A percentile compares a stretch with the other conserved stretches of the same genome.
These are phyloP conservation scores for Nasonovia ribisnigri DNA, from an alignment of 2,888 invertebrate genomes.

Conservation along the genomic window DNA sequence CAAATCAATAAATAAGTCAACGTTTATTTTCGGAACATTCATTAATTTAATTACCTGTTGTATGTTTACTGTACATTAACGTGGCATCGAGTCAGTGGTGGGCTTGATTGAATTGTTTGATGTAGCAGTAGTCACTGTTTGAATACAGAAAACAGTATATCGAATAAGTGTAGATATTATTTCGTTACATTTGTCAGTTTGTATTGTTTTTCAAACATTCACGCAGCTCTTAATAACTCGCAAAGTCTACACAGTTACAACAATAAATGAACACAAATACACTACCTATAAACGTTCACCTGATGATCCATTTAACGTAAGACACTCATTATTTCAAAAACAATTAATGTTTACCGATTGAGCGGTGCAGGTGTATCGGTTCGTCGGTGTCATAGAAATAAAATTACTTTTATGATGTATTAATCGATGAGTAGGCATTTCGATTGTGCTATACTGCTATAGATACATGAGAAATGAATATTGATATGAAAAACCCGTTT, in stretches of 20 bases:
- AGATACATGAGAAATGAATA: background rate
- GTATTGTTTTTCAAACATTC: background rate
- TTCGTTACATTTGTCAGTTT: background rate
- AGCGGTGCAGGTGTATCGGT: background rate
- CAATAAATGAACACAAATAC: background rate
- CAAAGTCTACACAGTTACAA: background rate
- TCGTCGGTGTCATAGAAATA: background rate
- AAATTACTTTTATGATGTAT: background rate
- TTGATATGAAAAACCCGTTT: background rate
- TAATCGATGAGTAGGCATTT: background rate
- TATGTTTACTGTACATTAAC: background rate
- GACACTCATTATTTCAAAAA: background rate
- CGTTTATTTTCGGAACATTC: background rate
- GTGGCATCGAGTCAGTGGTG: background rate
- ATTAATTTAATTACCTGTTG: background rate
- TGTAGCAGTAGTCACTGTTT: background rate
- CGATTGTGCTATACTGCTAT: background rate
- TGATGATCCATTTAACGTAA: background rate
- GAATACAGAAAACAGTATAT: background rate
- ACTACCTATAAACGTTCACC: background rate
- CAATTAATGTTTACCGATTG: background rate
- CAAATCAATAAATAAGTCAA: background rate
- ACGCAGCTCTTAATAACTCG: background rate
- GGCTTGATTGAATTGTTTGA: background rate
- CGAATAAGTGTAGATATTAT: background rate